A percentile compares a stretch with the other conserved stretches of the same genome.
Evolutionary conservation across 2,113 vertebrate genomes (phyloP).

Genomic region (Boleophthalmus pectinirostris): DNA sequence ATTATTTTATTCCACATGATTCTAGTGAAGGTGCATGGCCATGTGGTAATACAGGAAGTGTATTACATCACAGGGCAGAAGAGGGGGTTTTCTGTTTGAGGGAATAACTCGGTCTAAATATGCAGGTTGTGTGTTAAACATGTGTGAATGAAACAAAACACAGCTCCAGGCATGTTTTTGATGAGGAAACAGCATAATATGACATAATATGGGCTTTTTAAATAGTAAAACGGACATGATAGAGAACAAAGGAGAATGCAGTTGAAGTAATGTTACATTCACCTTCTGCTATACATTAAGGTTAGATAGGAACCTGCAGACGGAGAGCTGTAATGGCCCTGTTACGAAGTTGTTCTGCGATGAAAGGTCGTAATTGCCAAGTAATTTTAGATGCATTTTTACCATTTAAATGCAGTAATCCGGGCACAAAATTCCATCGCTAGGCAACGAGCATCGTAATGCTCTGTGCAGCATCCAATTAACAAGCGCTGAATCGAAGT

Average conservation of each 20-base stretch:
- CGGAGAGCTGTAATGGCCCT: slow-evolving; percentile 11
- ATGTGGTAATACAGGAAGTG: no score
- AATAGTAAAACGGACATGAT: no score
- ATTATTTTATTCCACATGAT: no score
- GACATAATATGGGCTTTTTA: no score
- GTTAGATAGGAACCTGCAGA: slow-evolving; percentile 15
- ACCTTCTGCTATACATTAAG: slow-evolving; percentile 18
- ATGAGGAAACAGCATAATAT: no score
- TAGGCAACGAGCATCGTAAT: slow-evolving; percentile 70
- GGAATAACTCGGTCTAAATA: no score
- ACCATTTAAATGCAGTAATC: slow-evolving; percentile 43
- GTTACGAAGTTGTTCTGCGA: slow-evolving; percentile 43
- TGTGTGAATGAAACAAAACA: no score
- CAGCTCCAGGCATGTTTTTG: no score
- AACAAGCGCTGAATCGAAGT: slow-evolving; percentile 60
- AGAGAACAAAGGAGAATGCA: neutral
- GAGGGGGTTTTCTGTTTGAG: no score
- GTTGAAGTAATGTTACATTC: neutral
- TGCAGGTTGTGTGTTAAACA: no score
- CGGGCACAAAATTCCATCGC: slow-evolving; percentile 65
- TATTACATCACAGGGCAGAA: no score
- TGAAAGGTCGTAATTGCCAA: slow-evolving; percentile 65
- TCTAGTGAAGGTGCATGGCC: no score
- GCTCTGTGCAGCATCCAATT: slow-evolving; percentile 69
- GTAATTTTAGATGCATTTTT: slow-evolving; percentile 70